These are phyloP conservation scores for Pterostichus niger DNA, from an alignment of 2,888 invertebrate species.

Conservation along the genomic window DNA sequence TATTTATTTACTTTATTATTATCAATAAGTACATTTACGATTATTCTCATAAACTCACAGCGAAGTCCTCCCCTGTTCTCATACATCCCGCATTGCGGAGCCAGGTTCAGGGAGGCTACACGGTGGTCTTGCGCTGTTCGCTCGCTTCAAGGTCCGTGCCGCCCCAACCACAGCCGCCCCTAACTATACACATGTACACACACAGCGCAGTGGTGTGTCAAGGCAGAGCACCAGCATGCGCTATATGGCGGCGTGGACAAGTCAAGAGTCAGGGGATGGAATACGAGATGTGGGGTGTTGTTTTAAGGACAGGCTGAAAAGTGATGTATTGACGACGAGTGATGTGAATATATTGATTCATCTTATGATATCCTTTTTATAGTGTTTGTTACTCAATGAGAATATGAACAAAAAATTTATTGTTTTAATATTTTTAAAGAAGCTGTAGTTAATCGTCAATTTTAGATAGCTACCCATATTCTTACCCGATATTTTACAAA, in stretches of 20 bases:
- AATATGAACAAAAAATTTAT: too few species aligned
- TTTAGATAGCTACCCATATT: too few species aligned
- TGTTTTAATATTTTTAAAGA: too few species aligned
- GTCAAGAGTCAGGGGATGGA: too few species aligned
- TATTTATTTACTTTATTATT: too few species aligned
- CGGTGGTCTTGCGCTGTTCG: neutral
- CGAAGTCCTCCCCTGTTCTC: constrained; percentile 16
- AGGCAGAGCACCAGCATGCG: neutral
- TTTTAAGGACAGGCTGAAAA: neutral
- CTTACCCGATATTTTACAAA: too few species aligned
- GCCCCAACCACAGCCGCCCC: constrained; percentile 7
- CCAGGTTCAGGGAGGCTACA: neutral
- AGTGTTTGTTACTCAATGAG: too few species aligned
- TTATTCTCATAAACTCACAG: neutral
- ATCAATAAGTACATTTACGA: neutral
- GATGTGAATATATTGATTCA: neutral
- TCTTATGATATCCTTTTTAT: too few species aligned
- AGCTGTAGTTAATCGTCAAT: too few species aligned
- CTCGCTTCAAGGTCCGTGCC: constrained; percentile 10
- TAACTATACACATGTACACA: constrained; percentile 5
- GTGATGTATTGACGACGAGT: neutral
- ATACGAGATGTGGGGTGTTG: too few species aligned
- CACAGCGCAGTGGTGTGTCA: neutral
- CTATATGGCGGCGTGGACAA: neutral
- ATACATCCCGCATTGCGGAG: constrained; percentile 26